Base-by-base conservation (phyloP, 2,888 invertebrate genomes). In the Harpagoxenus sublaevis region DNA sequence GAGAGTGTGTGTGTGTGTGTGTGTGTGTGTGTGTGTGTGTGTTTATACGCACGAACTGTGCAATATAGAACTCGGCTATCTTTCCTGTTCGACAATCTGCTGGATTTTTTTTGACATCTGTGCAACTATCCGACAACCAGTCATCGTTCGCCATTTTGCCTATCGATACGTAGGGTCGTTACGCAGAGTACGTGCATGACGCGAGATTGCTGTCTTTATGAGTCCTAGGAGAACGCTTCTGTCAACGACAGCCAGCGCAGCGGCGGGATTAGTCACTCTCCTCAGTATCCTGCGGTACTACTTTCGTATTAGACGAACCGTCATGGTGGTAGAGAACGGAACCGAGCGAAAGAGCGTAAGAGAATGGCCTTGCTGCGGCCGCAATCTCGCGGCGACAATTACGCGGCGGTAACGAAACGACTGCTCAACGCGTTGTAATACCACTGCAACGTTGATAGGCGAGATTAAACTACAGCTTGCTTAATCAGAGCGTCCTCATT, bases 241-340 rank as follows among this genome's bases (percentile, higher is more conserved):
- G 79, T 53, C 75, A 70, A 65, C 77, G 57, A 81, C 74, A 71
- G 84, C 82, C 86, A 83, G 86, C 89, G 90, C 35, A 35, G 35
- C 35, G 88, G 23, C 89, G 89, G 88, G 89, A 91, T 92, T 92
- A 90, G 85, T 90, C 87, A 92, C 89, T 91, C 88, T 57, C 65
- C 91, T 65, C 45, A 48, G 86, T 84, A 77, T 74, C 84, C 83
- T 65, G 65, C 84, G 85, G 78, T 82, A 68, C 86, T 89, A 89
- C 88, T 89, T 90, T 87, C 63, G 83, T 83, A 87, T 89, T 89
- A 89, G 88, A 70, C 74, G 84, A 84, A 66, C 60, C 35, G 63
- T n/a, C 48, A 62, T 48, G 6, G 53, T 42, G 48, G 39, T 48
- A 23, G 39, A 74, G 51, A 35, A 57, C 18, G 31, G 45, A 48